phyloP scores from a whole-genome alignment of 2,113 vertebrate genomes.

The Aegotheles bennettii region DNA sequence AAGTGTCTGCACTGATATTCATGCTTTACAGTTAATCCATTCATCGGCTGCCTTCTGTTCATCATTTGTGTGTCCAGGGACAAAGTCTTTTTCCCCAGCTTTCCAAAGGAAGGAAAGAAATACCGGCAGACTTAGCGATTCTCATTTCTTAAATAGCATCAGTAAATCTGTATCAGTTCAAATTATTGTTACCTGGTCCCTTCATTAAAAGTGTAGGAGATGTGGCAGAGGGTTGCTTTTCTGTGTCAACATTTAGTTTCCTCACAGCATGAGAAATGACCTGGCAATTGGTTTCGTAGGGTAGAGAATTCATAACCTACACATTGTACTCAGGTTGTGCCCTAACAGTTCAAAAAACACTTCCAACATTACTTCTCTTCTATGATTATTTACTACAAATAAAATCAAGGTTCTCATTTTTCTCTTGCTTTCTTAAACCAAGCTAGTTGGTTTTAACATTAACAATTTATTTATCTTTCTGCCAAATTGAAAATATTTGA shows the following conservation, averaged over 20 bases:
- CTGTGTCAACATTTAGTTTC: neutral
- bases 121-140: neutral
- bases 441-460: neutral
- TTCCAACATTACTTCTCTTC: neutral
- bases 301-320: neutral
- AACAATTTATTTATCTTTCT: neutral
- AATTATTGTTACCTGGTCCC: neutral
- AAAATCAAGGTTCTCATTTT: neutral
- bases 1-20: neutral
- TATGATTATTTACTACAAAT: neutral
- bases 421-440: neutral
- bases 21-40: neutral
- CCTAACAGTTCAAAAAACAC: neutral
- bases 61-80: neutral
- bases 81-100: neutral
- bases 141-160: neutral
- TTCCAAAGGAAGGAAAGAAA: slow-evolving; percentile 3
- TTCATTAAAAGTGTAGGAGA: neutral
- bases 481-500: neutral
- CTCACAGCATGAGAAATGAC: neutral
- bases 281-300: neutral
- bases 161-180: neutral
- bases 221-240: neutral
- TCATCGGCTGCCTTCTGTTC: neutral
- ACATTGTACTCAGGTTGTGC: neutral